Conservation (phyloP, 1,140 invertebrate genomes). For the Drosophila biarmipes region DNA sequence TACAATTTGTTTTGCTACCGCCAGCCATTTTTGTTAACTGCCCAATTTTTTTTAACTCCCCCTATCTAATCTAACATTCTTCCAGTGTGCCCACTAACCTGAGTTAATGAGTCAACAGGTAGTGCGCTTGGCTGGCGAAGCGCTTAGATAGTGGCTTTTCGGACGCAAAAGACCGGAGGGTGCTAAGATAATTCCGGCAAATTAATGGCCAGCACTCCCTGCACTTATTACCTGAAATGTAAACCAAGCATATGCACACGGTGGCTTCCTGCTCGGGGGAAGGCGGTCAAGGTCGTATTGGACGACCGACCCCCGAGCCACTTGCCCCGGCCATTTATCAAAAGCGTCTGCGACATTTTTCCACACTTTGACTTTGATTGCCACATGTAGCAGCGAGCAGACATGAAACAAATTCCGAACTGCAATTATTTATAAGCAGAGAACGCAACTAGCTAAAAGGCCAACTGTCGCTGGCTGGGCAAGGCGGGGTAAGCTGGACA, state of each 20-base stretch:
- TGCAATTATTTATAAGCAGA: slow-evolving; percentile 69
- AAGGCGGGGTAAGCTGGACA: slow-evolving; percentile 35
- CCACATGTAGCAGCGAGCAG: slow-evolving; percentile 40
- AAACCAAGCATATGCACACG: slow-evolving; percentile 42
- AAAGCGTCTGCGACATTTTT: slow-evolving; percentile 55
- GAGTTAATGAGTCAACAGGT: slow-evolving; percentile 74
- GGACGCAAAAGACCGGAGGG: slow-evolving; percentile 10
- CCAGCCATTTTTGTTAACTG: too few species aligned
- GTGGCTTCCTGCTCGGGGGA: slow-evolving; percentile 4
- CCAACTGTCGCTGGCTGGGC: slow-evolving; percentile 47
- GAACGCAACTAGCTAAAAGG: slow-evolving; percentile 68
- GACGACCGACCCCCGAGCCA: slow-evolving; percentile 18
- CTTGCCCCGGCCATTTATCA: slow-evolving; percentile 68
- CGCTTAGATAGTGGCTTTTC: slow-evolving; percentile 27
- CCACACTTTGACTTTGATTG: slow-evolving; percentile 62
- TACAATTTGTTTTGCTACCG: neutral
- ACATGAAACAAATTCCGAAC: slow-evolving; percentile 66
- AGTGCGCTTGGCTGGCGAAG: slow-evolving; percentile 65
- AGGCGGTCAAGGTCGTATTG: slow-evolving; percentile 67
- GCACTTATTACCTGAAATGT: slow-evolving; percentile 63
- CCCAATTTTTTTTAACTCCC: too few species aligned
- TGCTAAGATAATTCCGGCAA: slow-evolving; percentile 34
- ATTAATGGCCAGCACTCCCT: slow-evolving; percentile 58
- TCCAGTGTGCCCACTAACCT: slow-evolving; percentile 13
- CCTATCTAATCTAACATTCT: neutral